These are phyloP conservation scores for Dexiosoma caninum DNA, from an alignment of 2,888 invertebrate species.

Conservation along the genomic window DNA sequence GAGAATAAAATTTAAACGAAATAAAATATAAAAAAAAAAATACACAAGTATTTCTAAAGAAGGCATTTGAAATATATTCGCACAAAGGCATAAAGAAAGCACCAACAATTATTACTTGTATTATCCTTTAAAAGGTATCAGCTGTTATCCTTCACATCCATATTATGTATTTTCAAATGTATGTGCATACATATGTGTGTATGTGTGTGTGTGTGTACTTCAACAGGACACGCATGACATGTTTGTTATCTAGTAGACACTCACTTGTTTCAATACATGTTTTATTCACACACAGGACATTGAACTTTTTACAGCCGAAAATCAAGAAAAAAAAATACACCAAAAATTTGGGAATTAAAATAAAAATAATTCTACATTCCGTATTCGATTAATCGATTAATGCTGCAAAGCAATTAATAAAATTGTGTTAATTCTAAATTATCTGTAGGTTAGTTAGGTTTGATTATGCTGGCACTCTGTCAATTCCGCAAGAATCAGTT, in stretches of 20 bases:
- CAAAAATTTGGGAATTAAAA: not conserved
- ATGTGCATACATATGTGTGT: not conserved
- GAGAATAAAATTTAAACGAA: not conserved
- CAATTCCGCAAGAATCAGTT: no score
- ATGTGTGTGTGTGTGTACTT: not conserved
- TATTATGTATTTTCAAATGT: not conserved
- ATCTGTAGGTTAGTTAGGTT: no score
- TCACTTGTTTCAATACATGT: not conserved
- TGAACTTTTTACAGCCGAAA: conserved; percentile 26
- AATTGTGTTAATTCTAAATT: no score
- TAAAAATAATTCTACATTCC: not conserved
- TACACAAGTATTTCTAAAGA: no score
- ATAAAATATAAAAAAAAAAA: no score
- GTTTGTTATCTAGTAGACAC: conserved; percentile 16
- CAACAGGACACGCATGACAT: conserved; percentile 53
- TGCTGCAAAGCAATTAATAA: no score
- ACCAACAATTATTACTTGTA: conserved; percentile 17
- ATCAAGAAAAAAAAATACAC: not conserved
- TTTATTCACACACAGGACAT: conserved; percentile 12
- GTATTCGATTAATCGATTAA: no score
- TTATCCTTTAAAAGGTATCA: conserved; percentile 41
- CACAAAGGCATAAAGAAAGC: not conserved
- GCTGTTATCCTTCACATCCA: conserved; percentile 53
- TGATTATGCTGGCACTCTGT: no score
- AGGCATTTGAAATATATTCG: conserved; percentile 32